Base-by-base conservation (phyloP, 2,113 vertebrate genomes). In the Gasterosteus nipponicus region DNA sequence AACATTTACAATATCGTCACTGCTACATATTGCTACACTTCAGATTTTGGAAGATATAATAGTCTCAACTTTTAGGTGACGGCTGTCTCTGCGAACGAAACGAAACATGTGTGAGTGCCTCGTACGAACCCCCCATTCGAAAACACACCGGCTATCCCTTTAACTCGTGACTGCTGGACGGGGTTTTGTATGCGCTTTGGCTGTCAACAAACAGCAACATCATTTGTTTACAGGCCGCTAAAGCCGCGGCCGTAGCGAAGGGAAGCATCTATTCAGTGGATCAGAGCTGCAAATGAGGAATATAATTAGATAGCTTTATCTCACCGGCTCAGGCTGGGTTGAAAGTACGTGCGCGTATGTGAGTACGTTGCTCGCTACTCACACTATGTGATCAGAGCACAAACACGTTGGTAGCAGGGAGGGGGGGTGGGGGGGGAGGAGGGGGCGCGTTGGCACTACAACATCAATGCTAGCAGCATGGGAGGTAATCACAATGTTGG, bases 261-360 rank as follows among this genome's bases (percentile, higher is more conserved):
- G 63, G 82, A 66, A 89, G 74, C 87, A 92, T 92, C 90, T 90
- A 87, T 82, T 75, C 80, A 83, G 83, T 87, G 81, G 90, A 93
- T 93, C 84, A 87, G 82, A 80, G 69, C 87, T 86, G 81, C 86
- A 93, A 94, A 95, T 93, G 87, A 92, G 88, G 86, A 91, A 87
- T 91, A 91, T 92, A 93, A 93, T 93, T 92, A 93, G 87, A 92
- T 80, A 83, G 88, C 65, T 92, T 92, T 92, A 93, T 93, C 91
- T 82, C 86, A 53, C 80, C 73, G 85, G 72, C 82, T 84, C 89
- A 92, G 89, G 69, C 57, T 63, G 78, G 60, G 53, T 80, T 79
- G 51, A 70, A 73, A 75, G 81, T 77, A 26, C 35, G 29, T 65
- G 57, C 8, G 64, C 65, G 14, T 22, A 49, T 38, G 56, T 79